These are phyloP conservation scores for Crotalus horridus DNA, from an alignment of 2,113 vertebrate species.

Conservation along the genomic window DNA sequence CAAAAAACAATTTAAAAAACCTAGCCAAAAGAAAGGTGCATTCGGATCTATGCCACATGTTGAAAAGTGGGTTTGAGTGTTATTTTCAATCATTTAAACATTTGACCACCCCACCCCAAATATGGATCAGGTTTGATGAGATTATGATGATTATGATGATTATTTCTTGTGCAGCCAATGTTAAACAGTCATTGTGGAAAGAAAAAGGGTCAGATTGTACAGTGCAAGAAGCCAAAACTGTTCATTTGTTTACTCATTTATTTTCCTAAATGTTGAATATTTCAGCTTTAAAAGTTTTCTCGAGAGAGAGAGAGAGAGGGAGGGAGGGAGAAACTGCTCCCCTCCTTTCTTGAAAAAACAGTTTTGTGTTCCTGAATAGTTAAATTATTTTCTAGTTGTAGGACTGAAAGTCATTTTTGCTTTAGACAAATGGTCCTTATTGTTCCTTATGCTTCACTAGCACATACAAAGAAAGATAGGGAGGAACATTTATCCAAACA, in stretches of 20 bases:
- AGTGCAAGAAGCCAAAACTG: neutral
- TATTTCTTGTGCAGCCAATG: neutral
- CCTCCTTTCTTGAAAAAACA: slow-evolving; percentile 56
- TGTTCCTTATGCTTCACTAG: slow-evolving; percentile 70
- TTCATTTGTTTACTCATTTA: slow-evolving; percentile 13
- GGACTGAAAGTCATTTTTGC: slow-evolving; percentile 30
- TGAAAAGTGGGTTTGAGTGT: neutral
- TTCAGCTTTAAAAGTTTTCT: slow-evolving; percentile 62
- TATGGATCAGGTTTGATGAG: neutral
- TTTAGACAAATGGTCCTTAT: slow-evolving; percentile 64
- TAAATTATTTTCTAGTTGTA: slow-evolving; percentile 70
- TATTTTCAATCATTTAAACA: slow-evolving; percentile 28
- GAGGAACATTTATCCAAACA: slow-evolving; percentile 17
- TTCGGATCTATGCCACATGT: neutral
- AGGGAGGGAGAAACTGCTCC: slow-evolving; percentile 6
- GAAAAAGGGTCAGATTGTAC: slow-evolving; percentile 1
- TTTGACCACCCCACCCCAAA: slow-evolving; percentile 29
- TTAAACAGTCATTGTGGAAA: slow-evolving; percentile 10
- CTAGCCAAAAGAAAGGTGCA: slow-evolving; percentile 22
- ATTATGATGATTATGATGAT: too few species aligned
- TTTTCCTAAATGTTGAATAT: slow-evolving; percentile 23
- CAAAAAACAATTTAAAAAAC: slow-evolving; percentile 11
- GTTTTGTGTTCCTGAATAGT: slow-evolving; percentile 57
- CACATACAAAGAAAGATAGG: slow-evolving; percentile 51
- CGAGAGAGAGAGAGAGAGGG: neutral